Evolutionary conservation across 2,888 invertebrate genomes (phyloP), one percentile per base, ranked within the genome.

Genomic region (Xestia sexstrigata): DNA sequence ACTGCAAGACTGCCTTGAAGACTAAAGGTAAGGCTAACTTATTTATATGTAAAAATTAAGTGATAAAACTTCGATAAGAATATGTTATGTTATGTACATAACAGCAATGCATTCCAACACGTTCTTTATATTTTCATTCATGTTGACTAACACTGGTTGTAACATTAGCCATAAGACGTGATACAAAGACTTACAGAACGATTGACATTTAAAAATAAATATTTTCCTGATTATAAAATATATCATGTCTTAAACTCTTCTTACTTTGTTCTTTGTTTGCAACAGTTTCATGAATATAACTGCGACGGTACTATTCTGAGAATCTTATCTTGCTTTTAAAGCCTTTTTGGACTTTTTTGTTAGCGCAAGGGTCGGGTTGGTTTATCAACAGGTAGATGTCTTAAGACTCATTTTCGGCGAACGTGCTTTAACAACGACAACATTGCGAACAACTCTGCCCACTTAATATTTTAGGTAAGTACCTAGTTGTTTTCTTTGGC

Each of bases 1-100:
- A 82, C 80, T 87, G 87, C 87, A 83, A 79, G 86, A 89, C 83
- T 74, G 78, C 85, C 75, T 81, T 87, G 62, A 84, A 87, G 83
- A 82, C 70, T 78, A 79, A 83, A 87, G 91, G 93, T 92, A 89
- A 91, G 91, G 15, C 20, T 70, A 72, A 47, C 45, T 49, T 65
- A 60, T 67, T 63, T 23, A 39, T 69, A 35, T 67, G 30, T 47
- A 26, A 62, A 8, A 75, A 26, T 63, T 35, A 20, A 20, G 67
- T 68, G 39, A 70, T 49, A 83, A 63, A 83, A 78, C 35, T 68
- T 62, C 49, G 55, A 42, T 45, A 65, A 20, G 5, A n/a, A 35
- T 71, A 60, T 62, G 60, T 47, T 69, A 26, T 67, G 20, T 63
- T 78, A 39, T 39, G 23, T 73, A 35, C 35, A 35, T 35, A 35